These are phyloP conservation scores for Parotia lawesii DNA, from an alignment of 2,113 vertebrate species.

Conservation along the genomic window DNA sequence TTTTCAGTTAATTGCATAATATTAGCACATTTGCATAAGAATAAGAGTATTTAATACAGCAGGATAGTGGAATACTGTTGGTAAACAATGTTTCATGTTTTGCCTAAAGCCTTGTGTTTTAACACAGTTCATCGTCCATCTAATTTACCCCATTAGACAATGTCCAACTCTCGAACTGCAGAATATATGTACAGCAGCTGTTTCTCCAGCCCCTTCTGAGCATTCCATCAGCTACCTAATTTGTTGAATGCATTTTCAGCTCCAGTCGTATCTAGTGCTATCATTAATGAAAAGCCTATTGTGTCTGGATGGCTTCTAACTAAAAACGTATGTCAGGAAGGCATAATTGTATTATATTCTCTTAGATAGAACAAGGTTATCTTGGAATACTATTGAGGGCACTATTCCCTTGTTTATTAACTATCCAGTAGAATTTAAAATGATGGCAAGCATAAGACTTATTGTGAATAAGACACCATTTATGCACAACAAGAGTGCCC, in stretches of 20 bases:
- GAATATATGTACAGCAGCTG: background rate
- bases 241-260: slow-evolving; percentile 26
- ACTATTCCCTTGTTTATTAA: background rate
- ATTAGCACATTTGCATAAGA: background rate
- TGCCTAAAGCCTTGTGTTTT: background rate
- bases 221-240: background rate
- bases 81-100: background rate
- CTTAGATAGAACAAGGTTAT: background rate
- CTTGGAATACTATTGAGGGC: background rate
- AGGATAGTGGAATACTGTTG: background rate
- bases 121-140: background rate
- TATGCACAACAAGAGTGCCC: background rate
- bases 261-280: background rate
- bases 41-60: background rate
- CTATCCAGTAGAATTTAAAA: background rate
- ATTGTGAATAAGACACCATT: background rate
- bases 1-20: background rate
- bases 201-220: background rate
- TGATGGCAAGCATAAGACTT: background rate
- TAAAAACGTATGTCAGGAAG: background rate
- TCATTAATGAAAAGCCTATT: slow-evolving; percentile 30
- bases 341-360: background rate
- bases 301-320: background rate
- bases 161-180: background rate
- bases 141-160: background rate